These are phyloP conservation scores for Lutra lutra DNA, from an alignment of 2,797 vertebrate genomes.

Conservation along the genomic window DNA sequence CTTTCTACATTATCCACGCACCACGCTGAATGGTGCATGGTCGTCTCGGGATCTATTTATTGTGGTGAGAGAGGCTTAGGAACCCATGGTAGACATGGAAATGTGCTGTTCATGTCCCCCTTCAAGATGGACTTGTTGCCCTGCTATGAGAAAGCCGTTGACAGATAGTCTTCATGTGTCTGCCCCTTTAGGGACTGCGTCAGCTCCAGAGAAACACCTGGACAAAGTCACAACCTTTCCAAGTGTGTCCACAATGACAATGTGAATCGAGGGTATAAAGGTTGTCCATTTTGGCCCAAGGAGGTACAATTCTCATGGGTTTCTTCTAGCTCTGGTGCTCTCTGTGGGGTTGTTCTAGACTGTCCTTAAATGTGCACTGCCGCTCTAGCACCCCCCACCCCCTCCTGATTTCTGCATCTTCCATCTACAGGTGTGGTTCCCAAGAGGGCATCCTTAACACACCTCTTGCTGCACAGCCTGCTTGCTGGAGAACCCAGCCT, in stretches of 20 bases:
- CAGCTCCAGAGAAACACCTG: neutral
- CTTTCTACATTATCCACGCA: neutral
- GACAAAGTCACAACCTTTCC: neutral
- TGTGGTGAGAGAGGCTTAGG: no score
- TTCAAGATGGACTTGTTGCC: no score
- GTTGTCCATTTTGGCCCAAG: no score
- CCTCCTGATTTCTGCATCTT: neutral
- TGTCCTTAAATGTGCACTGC: accelerated
- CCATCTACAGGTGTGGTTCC: neutral
- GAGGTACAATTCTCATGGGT: neutral
- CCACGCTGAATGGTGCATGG: neutral
- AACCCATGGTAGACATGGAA: accelerated
- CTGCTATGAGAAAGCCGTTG: accelerated
- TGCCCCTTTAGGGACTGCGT: neutral
- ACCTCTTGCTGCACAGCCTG: accelerated
- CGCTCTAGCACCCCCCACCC: neutral
- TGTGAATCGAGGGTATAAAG: neutral
- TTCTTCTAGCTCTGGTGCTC: accelerated
- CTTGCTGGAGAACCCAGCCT: neutral
- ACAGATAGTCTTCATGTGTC: neutral
- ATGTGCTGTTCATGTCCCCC: accelerated
- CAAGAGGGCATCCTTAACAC: neutral
- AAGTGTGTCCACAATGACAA: neutral
- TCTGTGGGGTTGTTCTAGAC: neutral
- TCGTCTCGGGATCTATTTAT: accelerated